A percentile compares a stretch with the other conserved stretches of the same genome.
These are phyloP conservation scores for Bolinopsis microptera DNA, from an alignment of 37 sponge, comb jelly and placozoan species.

Conservation along the genomic window DNA sequence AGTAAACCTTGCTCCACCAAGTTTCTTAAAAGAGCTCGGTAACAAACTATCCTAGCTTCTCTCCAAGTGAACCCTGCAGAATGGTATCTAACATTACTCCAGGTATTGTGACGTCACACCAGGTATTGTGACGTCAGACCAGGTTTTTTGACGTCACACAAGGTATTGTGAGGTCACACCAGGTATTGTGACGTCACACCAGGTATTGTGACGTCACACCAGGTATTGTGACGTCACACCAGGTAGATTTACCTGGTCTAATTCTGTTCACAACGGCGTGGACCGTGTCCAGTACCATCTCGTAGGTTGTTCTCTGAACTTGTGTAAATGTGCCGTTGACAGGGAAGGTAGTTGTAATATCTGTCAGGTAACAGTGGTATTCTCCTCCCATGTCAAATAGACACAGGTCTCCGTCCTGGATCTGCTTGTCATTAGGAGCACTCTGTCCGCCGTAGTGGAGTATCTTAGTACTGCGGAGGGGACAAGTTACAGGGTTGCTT, in stretches of 20 bases:
- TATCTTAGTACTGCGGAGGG: background rate
- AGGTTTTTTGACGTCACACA: no score
- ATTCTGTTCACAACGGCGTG: background rate
- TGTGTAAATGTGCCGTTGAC: constrained; percentile 42
- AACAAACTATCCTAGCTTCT: background rate
- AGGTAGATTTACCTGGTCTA: background rate
- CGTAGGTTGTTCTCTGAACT: background rate
- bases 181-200: no score
- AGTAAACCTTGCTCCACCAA: background rate
- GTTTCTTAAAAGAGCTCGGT: background rate
- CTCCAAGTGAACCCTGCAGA: background rate
- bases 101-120: no score
- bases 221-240: no score
- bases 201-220: no score
- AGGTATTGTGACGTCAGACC: no score
- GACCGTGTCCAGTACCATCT: background rate
- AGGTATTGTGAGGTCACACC: no score
- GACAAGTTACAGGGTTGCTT: no score
- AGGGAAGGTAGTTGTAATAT: constrained; percentile 20
- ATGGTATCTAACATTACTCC: background rate
- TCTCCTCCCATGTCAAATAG: constrained; percentile 62
- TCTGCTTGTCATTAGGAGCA: constrained; percentile 12
- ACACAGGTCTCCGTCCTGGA: constrained; percentile 23
- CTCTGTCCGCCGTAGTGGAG: constrained; percentile 31
- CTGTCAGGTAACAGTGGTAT: constrained; percentile 1